phyloP scores from a whole-genome alignment of 1,140 invertebrate genomes.

The Hyphantria cunea region DNA sequence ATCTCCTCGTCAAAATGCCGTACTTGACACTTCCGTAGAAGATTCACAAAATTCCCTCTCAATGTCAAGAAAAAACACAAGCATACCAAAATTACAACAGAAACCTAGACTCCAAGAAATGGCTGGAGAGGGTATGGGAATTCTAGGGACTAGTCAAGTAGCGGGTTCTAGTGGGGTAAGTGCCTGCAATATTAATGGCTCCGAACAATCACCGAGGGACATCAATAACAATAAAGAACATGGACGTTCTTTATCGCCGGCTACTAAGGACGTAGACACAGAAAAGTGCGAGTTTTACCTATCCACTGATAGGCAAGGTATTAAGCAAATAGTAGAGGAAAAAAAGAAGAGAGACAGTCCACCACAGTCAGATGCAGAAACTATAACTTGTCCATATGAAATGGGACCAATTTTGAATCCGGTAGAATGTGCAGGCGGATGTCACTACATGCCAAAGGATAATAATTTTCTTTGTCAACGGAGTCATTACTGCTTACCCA shows the following conservation, averaged over 20 bases:
- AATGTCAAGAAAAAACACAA: background rate
- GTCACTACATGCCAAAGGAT: background rate
- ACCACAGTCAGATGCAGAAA: background rate
- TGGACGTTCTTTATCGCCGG: background rate
- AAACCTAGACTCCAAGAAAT: background rate
- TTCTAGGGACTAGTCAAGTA: conserved; percentile 25
- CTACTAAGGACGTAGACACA: too few relatives aligned
- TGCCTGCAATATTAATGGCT: background rate
- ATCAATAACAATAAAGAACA: background rate
- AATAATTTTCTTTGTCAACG: background rate
- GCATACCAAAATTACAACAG: background rate
- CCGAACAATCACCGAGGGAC: background rate
- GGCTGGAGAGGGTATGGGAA: background rate
- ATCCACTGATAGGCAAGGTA: background rate
- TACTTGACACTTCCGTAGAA: background rate
- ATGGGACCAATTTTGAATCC: background rate
- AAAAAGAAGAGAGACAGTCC: background rate
- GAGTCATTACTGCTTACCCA: too few relatives aligned
- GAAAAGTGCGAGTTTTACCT: background rate
- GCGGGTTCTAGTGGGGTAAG: conserved; percentile 25
- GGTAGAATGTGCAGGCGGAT: background rate
- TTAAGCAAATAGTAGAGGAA: background rate
- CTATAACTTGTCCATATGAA: background rate
- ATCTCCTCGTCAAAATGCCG: background rate
- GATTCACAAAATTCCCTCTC: background rate